Evolutionary conservation across 2,888 invertebrate genomes (phyloP), one percentile per base, ranked within the genome.

Genomic region (Calephelis perditalis): DNA sequence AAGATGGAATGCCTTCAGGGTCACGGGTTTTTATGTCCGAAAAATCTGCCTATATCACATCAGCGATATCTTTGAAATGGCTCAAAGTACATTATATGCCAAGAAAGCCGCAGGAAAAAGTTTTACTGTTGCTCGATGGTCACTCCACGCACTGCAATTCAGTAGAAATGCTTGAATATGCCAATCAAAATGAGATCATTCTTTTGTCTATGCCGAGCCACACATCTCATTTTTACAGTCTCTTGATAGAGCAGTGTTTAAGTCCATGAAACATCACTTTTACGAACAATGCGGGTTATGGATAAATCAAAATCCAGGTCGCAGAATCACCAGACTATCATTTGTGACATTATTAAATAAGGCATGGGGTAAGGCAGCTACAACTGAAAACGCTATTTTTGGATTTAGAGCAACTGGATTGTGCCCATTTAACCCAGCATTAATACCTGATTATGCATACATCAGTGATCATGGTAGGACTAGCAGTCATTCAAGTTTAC

Each of bases 211-310:
- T 72, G 35, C 66, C 68, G 2, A 63, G 63, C 36, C 65, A 69
- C 59, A 68, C 67, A n/a, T 63, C 68, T 10, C 68, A 67, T 47
- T 66, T 61, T 61, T 61, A 68, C 11, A 67, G 69, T 55, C 69
- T 68, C 3, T 55, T 67, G 10, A 66, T 67, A 58, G 49, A 9
- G 11, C 67, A 8, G 63, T 71, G 35, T 70, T 70, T 61, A 69
- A 69, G 60, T 71, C 72, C 60, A 58, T 76, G 55, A 77, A 76
- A 69, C 66, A 56, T 10, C 65, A 69, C 57, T 67, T 65, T 57
- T 67, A 68, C 56, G 67, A 68, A 61, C 55, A 63, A 60, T 65
- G 66, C 45, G 59, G 63, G 47, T 60, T 67, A 37, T 68, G 62
- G 66, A 57, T 69, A 52, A 69, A 66, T 45, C 63, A 60, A 67